These are phyloP conservation scores for Enoplosus armatus DNA, from an alignment of 2,797 vertebrate species.

Conservation along the genomic window DNA sequence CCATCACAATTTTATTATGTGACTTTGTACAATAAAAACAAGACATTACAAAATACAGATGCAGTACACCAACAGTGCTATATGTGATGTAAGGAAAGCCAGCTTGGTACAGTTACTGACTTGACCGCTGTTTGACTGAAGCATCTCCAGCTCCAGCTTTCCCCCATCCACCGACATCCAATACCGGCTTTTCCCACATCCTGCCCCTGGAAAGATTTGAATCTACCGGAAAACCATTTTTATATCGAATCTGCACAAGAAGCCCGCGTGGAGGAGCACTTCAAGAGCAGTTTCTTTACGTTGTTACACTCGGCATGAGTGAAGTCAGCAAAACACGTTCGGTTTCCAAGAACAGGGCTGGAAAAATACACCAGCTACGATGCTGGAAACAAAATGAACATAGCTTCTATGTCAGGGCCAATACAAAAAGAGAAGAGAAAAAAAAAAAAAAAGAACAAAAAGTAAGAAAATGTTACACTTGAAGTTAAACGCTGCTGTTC, in stretches of 20 bases:
- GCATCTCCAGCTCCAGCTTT: slow-evolving; percentile 8
- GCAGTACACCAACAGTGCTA: slow-evolving; percentile 92
- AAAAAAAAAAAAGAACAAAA: slow-evolving; percentile 67
- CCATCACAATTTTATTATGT: slow-evolving; percentile 86
- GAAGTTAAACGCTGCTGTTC: slow-evolving; percentile 87
- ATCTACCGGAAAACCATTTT: slow-evolving; percentile 3
- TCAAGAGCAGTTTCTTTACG: slow-evolving; percentile 32
- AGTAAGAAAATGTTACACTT: slow-evolving; percentile 86
- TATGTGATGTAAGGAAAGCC: slow-evolving; percentile 83
- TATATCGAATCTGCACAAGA: slow-evolving; percentile 30
- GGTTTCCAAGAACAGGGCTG: slow-evolving; percentile 38
- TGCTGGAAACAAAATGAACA: slow-evolving; percentile 47
- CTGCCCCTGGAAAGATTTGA: slow-evolving; percentile 29
- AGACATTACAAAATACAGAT: slow-evolving; percentile 85
- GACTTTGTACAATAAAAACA: slow-evolving; percentile 84
- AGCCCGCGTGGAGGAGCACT: slow-evolving; percentile 16
- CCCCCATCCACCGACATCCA: slow-evolving; percentile 25
- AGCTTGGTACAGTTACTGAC: slow-evolving; percentile 26
- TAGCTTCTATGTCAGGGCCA: slow-evolving; percentile 85
- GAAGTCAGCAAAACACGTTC: slow-evolving; percentile 44
- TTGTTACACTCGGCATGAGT: slow-evolving; percentile 65
- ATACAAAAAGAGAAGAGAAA: slow-evolving; percentile 79
- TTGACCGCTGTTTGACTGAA: slow-evolving; percentile 39
- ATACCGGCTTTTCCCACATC: slow-evolving; percentile 30
- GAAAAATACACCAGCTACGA: slow-evolving; percentile 34